These are phyloP conservation scores for Rhinichthys osculus DNA, from an alignment of 2,797 vertebrate genomes.

Conservation along the genomic window DNA sequence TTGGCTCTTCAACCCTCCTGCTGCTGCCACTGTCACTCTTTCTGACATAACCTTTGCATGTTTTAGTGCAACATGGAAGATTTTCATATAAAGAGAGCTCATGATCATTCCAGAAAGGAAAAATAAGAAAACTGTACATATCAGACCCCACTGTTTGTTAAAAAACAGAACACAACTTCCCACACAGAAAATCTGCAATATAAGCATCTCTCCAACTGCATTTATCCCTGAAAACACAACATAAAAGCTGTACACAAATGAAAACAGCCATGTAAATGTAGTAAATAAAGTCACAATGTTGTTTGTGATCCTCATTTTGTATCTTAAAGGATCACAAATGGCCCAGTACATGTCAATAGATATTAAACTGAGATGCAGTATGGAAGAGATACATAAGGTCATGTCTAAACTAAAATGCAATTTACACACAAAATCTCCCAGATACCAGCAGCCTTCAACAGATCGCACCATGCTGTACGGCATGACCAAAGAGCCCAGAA, in stretches of 20 bases:
- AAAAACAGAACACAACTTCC: slow-evolving; percentile 39
- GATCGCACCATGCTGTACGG: slow-evolving; percentile 64
- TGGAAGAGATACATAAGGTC: slow-evolving; percentile 57
- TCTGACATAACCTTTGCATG: slow-evolving; percentile 51
- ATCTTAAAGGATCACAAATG: slow-evolving; percentile 62
- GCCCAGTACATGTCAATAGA: slow-evolving; percentile 63
- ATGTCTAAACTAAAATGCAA: slow-evolving; percentile 64
- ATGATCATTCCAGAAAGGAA: slow-evolving; percentile 48
- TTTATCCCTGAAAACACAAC: slow-evolving; percentile 58
- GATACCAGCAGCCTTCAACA: slow-evolving; percentile 65
- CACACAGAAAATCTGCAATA: slow-evolving; percentile 1
- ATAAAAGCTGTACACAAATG: slow-evolving; percentile 50
- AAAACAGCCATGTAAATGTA: slow-evolving; percentile 49
- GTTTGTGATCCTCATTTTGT: slow-evolving; percentile 56
- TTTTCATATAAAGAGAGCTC: slow-evolving; percentile 47
- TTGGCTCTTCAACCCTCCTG: slow-evolving; percentile 19
- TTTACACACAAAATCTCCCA: slow-evolving; percentile 62
- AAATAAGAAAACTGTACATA: slow-evolving; percentile 2
- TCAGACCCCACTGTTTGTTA: not conserved
- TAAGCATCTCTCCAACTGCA: slow-evolving; percentile 31
- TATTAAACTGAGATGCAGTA: slow-evolving; percentile 64
- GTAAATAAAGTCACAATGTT: slow-evolving; percentile 19
- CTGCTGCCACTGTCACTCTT: not conserved
- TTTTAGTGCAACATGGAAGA: slow-evolving; percentile 31
- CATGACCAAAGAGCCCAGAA: slow-evolving; percentile 62